Conservation (phyloP, 2,113 vertebrate genomes). For the Chiloscyllium plagiosum region DNA sequence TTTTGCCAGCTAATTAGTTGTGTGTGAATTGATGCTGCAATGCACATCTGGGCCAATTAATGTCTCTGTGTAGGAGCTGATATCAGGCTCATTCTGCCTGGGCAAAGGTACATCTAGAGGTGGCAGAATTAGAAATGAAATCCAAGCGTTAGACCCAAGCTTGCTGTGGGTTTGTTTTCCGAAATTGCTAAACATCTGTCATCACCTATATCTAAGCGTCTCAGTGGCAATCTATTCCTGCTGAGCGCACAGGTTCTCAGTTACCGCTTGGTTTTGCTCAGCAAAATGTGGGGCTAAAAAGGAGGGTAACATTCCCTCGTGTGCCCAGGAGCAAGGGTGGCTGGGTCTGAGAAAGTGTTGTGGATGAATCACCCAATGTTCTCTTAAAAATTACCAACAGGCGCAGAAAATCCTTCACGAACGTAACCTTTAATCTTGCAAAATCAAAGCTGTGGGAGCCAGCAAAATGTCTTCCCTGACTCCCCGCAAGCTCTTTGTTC, state of each 20-base stretch:
- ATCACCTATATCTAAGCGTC: neutral
- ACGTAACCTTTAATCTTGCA: no score
- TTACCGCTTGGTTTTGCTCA: neutral
- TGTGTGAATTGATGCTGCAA: neutral
- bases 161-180: neutral
- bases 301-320: neutral
- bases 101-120: neutral
- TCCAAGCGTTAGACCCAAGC: neutral
- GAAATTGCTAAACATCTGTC: neutral
- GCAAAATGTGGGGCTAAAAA: neutral
- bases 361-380: no score
- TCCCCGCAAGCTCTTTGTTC: no score
- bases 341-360: no score
- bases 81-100: neutral
- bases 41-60: conserved; percentile 3
- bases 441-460: no score
- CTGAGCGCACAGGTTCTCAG: neutral
- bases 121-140: neutral
- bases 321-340: no score
- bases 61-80: neutral
- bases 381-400: no score
- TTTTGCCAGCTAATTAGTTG: neutral
- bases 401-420: no score
- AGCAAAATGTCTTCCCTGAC: no score
- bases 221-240: neutral